Conservation (phyloP, 1,140 invertebrate genomes). For the Carcinoscorpius rotundicauda region DNA sequence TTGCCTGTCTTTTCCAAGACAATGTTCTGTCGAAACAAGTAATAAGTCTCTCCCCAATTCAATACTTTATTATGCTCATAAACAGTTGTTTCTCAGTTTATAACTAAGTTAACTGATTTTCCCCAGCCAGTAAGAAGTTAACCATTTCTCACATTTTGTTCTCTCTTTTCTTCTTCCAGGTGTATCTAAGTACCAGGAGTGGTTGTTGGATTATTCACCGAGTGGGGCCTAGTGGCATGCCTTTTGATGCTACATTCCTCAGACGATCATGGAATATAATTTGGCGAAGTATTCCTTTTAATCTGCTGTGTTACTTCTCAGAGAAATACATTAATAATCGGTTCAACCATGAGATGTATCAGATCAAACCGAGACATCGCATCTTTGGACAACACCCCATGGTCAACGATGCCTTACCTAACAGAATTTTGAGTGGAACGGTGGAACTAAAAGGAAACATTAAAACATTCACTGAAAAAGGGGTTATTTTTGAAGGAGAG, state of each 20-base stretch:
- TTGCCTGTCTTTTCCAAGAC: too few relatives aligned
- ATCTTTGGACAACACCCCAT: constrained; percentile 39
- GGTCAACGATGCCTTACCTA: constrained; percentile 42
- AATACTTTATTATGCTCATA: too few relatives aligned
- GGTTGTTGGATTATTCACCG: constrained; percentile 38
- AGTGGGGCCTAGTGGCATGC: constrained; percentile 31
- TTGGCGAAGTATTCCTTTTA: neutral
- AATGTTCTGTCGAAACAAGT: too few relatives aligned
- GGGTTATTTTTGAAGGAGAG: constrained; percentile 29
- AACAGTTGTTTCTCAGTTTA: too few relatives aligned
- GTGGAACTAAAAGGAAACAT: constrained; percentile 35
- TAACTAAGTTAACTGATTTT: too few relatives aligned
- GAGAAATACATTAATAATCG: neutral
- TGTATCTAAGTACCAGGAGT: constrained; percentile 37
- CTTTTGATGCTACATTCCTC: constrained; percentile 26
- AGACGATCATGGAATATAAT: constrained; percentile 4
- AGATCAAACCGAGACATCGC: constrained; percentile 36
- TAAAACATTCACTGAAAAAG: constrained; percentile 27
- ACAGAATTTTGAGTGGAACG: constrained; percentile 37
- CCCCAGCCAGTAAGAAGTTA: too few relatives aligned
- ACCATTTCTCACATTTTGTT: too few relatives aligned
- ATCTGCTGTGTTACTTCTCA: neutral
- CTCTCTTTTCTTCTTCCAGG: constrained; percentile 23
- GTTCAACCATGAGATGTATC: constrained; percentile 37
- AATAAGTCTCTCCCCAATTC: too few relatives aligned